Percentiles rank a stretch among this genome's conserved stretches.
Evolutionary conservation across 2,113 vertebrate genomes (phyloP).

Genomic region (Lepus timidus): DNA sequence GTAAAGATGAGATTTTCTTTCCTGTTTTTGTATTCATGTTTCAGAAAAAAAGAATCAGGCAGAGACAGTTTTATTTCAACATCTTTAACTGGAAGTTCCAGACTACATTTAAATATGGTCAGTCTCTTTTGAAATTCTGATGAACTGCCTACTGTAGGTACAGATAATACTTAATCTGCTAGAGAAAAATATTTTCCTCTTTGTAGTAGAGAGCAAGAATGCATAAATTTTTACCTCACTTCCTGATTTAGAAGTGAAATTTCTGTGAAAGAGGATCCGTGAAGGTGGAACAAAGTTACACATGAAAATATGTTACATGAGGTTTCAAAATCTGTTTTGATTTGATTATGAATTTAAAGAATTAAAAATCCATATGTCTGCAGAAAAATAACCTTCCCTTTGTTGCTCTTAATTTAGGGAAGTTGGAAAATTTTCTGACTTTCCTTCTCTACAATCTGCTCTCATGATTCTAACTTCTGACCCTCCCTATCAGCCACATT

Average conservation of each 20-base stretch:
- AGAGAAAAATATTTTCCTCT: background rate
- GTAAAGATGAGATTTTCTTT: background rate
- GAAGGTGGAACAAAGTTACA: background rate
- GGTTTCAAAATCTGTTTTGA: background rate
- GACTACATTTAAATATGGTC: background rate
- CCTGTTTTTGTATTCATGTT: background rate
- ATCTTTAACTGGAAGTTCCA: background rate
- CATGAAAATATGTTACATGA: background rate
- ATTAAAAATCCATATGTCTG: background rate
- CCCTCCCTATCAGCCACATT: background rate
- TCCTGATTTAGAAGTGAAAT: background rate
- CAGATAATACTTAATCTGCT: background rate
- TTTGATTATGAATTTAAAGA: background rate
- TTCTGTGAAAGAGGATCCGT: background rate
- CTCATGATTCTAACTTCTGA: background rate
- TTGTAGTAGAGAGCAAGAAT: background rate
- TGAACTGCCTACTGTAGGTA: background rate
- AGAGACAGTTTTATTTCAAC: background rate
- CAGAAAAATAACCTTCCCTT: background rate
- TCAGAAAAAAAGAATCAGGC: background rate
- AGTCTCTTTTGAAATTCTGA: slow-evolving; percentile 20
- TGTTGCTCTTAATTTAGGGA: slow-evolving; percentile 2
- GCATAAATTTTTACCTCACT: background rate
- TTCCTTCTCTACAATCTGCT: background rate
- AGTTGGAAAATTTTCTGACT: background rate